Evolutionary conservation across 2,797 vertebrate genomes (phyloP).

Genomic region (Cyclopterus lumpus): DNA sequence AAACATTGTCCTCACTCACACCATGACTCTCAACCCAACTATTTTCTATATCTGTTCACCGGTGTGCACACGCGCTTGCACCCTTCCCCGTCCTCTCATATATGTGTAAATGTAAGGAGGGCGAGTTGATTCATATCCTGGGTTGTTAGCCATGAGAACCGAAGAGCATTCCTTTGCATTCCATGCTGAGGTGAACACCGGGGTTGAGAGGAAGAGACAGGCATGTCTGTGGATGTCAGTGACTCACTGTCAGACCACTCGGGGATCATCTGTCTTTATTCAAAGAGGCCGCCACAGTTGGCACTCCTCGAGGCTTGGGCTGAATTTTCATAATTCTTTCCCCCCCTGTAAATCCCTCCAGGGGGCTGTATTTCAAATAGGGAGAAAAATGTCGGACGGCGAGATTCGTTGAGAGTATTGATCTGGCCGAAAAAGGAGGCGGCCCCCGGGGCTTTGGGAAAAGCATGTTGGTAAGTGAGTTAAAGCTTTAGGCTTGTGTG

Average conservation of each 20-base stretch:
- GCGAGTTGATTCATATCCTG: slow-evolving; percentile 74
- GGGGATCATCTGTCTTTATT: slow-evolving; percentile 69
- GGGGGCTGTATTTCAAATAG: slow-evolving; percentile 12
- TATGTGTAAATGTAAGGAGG: slow-evolving; percentile 41
- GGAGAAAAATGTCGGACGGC: background rate
- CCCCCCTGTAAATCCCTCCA: slow-evolving; percentile 19
- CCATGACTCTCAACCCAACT: slow-evolving; percentile 38
- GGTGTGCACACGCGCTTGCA: slow-evolving; percentile 3
- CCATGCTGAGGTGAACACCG: slow-evolving; percentile 67
- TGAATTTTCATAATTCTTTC: slow-evolving; percentile 30
- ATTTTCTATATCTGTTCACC: slow-evolving; percentile 34
- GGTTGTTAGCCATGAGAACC: slow-evolving; percentile 50
- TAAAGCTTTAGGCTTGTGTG: slow-evolving; percentile 38
- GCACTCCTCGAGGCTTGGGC: slow-evolving; percentile 3
- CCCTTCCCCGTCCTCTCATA: slow-evolving; percentile 21
- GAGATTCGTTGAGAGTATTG: slow-evolving; percentile 29
- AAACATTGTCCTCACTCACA: slow-evolving; percentile 50
- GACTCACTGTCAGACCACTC: slow-evolving; percentile 64
- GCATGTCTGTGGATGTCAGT: slow-evolving; percentile 73
- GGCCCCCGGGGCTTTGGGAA: slow-evolving; percentile 3
- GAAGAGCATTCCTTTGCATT: slow-evolving; percentile 68
- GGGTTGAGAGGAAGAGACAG: slow-evolving; percentile 64
- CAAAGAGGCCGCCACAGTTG: slow-evolving; percentile 46
- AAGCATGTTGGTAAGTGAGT: slow-evolving; percentile 48
- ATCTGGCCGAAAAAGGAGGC: slow-evolving; percentile 23